Percentiles rank a stretch among this genome's conserved stretches.
Evolutionary conservation across 1,140 invertebrate species (phyloP).

Genomic region (Cydia strobilella): DNA sequence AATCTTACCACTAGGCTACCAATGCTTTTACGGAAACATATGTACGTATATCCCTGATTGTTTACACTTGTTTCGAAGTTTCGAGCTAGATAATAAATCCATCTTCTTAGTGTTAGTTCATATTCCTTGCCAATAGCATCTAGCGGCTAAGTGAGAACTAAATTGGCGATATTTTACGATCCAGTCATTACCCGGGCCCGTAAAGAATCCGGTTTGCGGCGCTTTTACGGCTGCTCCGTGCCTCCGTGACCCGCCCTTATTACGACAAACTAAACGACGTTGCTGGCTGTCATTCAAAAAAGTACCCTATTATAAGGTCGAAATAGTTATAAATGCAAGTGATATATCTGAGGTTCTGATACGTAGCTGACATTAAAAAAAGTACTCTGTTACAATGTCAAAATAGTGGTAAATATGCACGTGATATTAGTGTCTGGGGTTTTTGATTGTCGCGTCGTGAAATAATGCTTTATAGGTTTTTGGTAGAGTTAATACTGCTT

Average conservation of each 20-base stretch:
- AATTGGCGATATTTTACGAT: slow-evolving; percentile 74
- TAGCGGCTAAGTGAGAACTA: slow-evolving; percentile 61
- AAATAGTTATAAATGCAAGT: not conserved
- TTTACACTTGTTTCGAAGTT: too few species aligned
- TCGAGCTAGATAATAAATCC: too few species aligned
- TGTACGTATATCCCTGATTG: too few species aligned
- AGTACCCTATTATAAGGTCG: not conserved
- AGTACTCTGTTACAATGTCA: not conserved
- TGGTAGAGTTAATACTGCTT: not conserved
- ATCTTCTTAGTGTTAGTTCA: not conserved
- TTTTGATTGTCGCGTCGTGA: not conserved
- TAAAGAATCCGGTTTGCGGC: slow-evolving; percentile 61
- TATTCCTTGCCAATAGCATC: slow-evolving; percentile 3
- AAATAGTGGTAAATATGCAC: too few species aligned
- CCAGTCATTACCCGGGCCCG: slow-evolving; percentile 57
- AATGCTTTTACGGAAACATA: too few species aligned
- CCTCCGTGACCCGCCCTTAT: slow-evolving; percentile 64
- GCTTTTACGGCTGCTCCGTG: slow-evolving; percentile 65
- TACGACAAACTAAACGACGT: slow-evolving; percentile 40
- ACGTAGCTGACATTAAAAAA: not conserved
- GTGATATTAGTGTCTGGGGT: not conserved
- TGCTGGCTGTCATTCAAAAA: not conserved
- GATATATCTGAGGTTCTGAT: too few species aligned
- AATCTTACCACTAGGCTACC: too few species aligned
- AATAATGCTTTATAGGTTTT: not conserved